A percentile compares a stretch with the other conserved stretches of the same genome.
Conservation (phyloP, 2,797 vertebrate species). For the Mormyrus hasselquistii region DNA sequence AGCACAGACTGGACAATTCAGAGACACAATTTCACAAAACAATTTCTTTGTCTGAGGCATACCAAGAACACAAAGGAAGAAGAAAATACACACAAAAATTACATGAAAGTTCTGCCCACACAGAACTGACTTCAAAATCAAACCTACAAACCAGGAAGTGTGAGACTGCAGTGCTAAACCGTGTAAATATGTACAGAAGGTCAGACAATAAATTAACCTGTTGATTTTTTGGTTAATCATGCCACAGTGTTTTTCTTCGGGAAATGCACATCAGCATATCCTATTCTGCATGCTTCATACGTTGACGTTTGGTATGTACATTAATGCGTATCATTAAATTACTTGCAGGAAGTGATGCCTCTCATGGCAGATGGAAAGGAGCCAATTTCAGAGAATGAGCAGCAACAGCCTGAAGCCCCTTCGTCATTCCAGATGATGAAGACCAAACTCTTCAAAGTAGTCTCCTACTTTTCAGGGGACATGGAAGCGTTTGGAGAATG, state of each 20-base stretch:
- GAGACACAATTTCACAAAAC: neutral
- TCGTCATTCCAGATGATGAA: slow-evolving; percentile 25
- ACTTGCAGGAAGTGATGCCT: slow-evolving; percentile 56
- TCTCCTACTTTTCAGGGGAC: slow-evolving; percentile 77
- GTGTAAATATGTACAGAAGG: neutral
- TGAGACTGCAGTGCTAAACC: neutral
- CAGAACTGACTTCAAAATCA: neutral
- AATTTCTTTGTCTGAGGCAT: neutral
- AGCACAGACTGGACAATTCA: neutral
- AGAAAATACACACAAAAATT: neutral
- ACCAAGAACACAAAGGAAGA: neutral
- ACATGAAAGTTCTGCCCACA: neutral
- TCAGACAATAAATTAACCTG: neutral
- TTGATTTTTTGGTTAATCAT: neutral
- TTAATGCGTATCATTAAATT: neutral
- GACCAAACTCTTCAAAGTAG: slow-evolving; percentile 49
- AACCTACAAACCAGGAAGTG: neutral
- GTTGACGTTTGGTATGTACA: neutral
- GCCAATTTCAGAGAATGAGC: slow-evolving; percentile 17
- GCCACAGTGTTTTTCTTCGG: neutral
- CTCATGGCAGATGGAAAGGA: slow-evolving; percentile 55
- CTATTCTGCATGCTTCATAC: neutral
- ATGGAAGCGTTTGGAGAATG: slow-evolving; percentile 76
- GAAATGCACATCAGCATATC: neutral
- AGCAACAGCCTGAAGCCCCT: neutral